phyloP scores from a whole-genome alignment of 2,888 invertebrate species.

The Apoda limacodes region DNA sequence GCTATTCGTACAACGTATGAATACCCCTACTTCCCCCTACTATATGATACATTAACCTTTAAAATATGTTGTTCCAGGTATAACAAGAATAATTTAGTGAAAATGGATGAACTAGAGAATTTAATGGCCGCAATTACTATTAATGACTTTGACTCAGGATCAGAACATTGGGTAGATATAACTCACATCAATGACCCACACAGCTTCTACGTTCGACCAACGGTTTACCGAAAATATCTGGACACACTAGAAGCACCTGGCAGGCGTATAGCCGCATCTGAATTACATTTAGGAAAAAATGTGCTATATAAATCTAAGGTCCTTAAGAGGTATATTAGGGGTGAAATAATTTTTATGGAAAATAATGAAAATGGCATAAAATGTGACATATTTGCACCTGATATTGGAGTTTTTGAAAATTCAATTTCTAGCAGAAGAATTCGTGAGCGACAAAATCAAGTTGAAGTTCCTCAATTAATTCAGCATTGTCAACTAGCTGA shows the following conservation, averaged over 20 bases:
- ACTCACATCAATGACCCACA: conserved; percentile 18
- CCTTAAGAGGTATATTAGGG: conserved; percentile 14
- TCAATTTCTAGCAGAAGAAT: conserved; percentile 17
- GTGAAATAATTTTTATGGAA: conserved; percentile 16
- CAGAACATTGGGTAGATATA: conserved; percentile 19
- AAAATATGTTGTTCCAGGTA: too few relatives aligned
- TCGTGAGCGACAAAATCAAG: conserved; percentile 9
- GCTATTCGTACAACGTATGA: too few relatives aligned
- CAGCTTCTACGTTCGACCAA: conserved; percentile 20
- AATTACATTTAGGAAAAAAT: conserved; percentile 4
- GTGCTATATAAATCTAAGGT: conserved; percentile 18
- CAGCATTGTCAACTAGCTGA: conserved; percentile 24
- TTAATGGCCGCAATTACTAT: too few relatives aligned
- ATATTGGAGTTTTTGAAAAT: conserved; percentile 26
- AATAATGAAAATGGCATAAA: too few relatives aligned
- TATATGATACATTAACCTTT: too few relatives aligned
- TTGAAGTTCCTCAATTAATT: conserved; percentile 22
- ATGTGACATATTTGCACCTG: conserved; percentile 25
- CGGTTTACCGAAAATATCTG: conserved; percentile 11
- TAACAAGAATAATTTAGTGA: too few relatives aligned
- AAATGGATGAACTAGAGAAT: too few relatives aligned
- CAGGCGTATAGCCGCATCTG: conserved; percentile 1
- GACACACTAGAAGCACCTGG: conserved; percentile 4
- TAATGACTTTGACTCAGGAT: too few relatives aligned
- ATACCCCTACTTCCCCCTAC: too few relatives aligned